Evolutionary conservation across 2,797 vertebrate species (phyloP), one percentile per base, ranked within the genome.

Genomic region (Oryzias dopingdopingensis): DNA sequence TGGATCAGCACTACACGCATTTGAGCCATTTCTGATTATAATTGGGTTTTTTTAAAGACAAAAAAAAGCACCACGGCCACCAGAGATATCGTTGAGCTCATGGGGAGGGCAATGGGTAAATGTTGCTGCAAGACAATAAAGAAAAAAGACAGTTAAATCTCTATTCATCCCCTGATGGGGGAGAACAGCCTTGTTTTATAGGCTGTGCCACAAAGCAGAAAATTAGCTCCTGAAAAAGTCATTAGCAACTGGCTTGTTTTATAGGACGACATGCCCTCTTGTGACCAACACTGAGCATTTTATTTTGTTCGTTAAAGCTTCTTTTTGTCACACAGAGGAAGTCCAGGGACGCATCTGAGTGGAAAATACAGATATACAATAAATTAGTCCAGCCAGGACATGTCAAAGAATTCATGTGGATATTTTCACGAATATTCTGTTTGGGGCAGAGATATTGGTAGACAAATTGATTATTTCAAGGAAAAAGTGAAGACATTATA

Each of bases 211-310:
- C 83, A 91, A 86, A 77, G 80, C 78, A 89, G 86, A 87, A 91
- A 92, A 92, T 89, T 88, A 86, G 89, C 87, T 92, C 84, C 84
- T 89, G 85, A 88, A 92, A 91, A 93, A 88, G 84, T 91, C 85
- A 92, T 89, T 92, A 93, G 85, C 73, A 86, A 90, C 80, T 79
- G 85, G 80, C 76, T 84, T 83, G 77, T 78, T 91, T 91, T 91
- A 91, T 84, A 84, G 74, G 84, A 83, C 83, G 88, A 86, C 76
- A 67, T 53, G 79, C 70, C 70, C 84, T 86, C 70, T 56, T 90
- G 90, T 88, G 89, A 89, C 82, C 83, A 88, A 58, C 70, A 51
- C 67, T 61, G 56, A 60, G 59, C 68, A 60, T 76, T 82, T 77
- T 77, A 68, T 74, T 8, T 20, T 24, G 8, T 37, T 64, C 24